Evolutionary conservation across 2,113 vertebrate genomes (phyloP), one percentile per base, ranked within the genome.

Genomic region (Poeciliopsis turrubarensis): DNA sequence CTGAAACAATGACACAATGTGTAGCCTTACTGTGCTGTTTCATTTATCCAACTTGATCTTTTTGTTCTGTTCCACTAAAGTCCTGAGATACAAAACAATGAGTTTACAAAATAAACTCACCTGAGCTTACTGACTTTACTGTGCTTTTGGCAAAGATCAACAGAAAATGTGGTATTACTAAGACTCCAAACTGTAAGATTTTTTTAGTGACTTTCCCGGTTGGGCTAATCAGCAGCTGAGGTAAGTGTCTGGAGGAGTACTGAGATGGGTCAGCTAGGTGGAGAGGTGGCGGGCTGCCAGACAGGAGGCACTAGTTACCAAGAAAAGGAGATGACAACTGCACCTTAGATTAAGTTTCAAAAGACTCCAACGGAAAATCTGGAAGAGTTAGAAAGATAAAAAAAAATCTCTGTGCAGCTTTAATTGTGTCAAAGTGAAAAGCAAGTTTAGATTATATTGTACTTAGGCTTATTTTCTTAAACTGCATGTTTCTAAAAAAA

Each of bases 221-320:
- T 29, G 80, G 77, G 71, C 79, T 83, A 85, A 87, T 87, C 86
- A 85, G 75, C 41, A 77, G 74, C 73, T 77, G 86, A 88, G 81
- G 86, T 85, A 86, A 78, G 70, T 75, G 71, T 85, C 84, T 86
- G 64, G 68, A 60, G 57, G 73, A 67, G 75, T 69, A 25, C 61
- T 65, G 72, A 74, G 68, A 77, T 66, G 60, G 78, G 72, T 67
- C 1, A n/a, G 27, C 60, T 51, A 62, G 61, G 68, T 19, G 12
- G 60, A 25, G 70, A 64, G 78, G 75, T 54, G 65, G 78, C 25
- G 7, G 27, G 66, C 68, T 80, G 83, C 79, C 87, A 91, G 89
- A 88, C 86, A 72, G 75, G 80, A 89, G 83, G 83, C 60, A 79
- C 74, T 87, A 91, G 92, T 92, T 86, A 82, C 72, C 39, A 14